These are phyloP conservation scores for Aix galericulata DNA, from an alignment of 2,113 vertebrate genomes.

Conservation along the genomic window DNA sequence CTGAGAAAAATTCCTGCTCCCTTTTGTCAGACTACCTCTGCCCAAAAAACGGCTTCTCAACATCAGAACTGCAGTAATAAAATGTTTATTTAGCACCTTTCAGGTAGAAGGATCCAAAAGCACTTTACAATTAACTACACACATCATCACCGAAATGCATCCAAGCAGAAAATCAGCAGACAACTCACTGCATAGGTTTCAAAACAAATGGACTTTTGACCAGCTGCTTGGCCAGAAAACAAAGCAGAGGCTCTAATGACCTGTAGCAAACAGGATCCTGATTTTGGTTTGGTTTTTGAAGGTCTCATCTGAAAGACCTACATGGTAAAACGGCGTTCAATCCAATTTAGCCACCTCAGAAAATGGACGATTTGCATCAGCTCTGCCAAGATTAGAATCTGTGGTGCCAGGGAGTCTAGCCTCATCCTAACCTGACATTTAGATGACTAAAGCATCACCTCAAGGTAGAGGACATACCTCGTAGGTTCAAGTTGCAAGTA, in stretches of 20 bases:
- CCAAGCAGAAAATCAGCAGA: slow-evolving; percentile 45
- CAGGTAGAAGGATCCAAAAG: slow-evolving; percentile 56
- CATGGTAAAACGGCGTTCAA: not conserved
- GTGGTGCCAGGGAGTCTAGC: slow-evolving; percentile 60
- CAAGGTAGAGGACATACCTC: slow-evolving; percentile 27
- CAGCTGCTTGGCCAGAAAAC: not conserved
- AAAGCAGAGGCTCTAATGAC: not conserved
- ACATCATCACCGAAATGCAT: slow-evolving; percentile 49
- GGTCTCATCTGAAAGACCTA: slow-evolving; percentile 5
- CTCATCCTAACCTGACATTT: slow-evolving; percentile 30
- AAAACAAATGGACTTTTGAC: not conserved
- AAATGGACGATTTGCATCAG: slow-evolving; percentile 12
- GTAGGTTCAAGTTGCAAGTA: not conserved
- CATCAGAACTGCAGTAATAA: slow-evolving; percentile 58
- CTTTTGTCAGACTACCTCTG: slow-evolving; percentile 15
- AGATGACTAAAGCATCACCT: slow-evolving; percentile 37
- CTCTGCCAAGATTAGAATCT: slow-evolving; percentile 41
- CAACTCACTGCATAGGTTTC: slow-evolving; percentile 14
- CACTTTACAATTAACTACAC: slow-evolving; percentile 62
- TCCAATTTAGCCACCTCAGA: slow-evolving; percentile 1
- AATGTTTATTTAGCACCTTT: slow-evolving; percentile 76
- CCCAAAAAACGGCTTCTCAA: slow-evolving; percentile 42
- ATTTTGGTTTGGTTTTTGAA: slow-evolving; percentile 4
- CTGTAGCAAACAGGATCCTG: not conserved
- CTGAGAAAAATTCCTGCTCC: slow-evolving; percentile 17